These are phyloP conservation scores for Mechanitis messenoides DNA, from an alignment of 2,888 invertebrate genomes.

Conservation along the genomic window DNA sequence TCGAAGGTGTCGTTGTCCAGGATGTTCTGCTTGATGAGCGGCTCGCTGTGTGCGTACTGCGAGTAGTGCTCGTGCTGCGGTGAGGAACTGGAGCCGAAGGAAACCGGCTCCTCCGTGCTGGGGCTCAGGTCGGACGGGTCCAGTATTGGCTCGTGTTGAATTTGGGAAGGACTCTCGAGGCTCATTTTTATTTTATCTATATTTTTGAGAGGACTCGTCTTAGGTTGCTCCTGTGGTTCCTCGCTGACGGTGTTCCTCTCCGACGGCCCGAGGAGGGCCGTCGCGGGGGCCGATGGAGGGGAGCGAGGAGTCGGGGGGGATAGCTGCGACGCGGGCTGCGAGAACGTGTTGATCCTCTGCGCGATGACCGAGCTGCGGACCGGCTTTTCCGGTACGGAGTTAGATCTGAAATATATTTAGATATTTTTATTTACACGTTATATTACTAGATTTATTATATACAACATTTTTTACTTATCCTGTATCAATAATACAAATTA, in stretches of 20 bases:
- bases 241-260: conserved; percentile 36
- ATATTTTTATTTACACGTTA: not conserved
- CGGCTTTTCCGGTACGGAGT: conserved; percentile 79
- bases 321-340: conserved; percentile 43
- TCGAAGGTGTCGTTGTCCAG: conserved; percentile 73
- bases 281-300: conserved; percentile 31
- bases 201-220: conserved; percentile 65
- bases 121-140: conserved; percentile 67
- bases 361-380: conserved; percentile 80
- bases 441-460: not conserved
- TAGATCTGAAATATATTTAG: conserved; percentile 41
- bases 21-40: conserved; percentile 73
- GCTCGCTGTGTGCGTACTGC: conserved; percentile 56
- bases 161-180: conserved; percentile 68
- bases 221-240: conserved; percentile 42
- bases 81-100: conserved; percentile 59
- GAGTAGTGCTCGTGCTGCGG: conserved; percentile 7
- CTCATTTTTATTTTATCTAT: conserved; percentile 73
- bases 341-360: conserved; percentile 78
- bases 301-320: conserved; percentile 41
- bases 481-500: too few species aligned
- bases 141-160: conserved; percentile 70
- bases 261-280: conserved; percentile 9
- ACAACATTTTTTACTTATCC: too few species aligned
- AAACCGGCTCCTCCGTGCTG: conserved; percentile 57